These are phyloP conservation scores for Sebastes itinus DNA, from an alignment of 2,797 vertebrate genomes.

Conservation along the genomic window DNA sequence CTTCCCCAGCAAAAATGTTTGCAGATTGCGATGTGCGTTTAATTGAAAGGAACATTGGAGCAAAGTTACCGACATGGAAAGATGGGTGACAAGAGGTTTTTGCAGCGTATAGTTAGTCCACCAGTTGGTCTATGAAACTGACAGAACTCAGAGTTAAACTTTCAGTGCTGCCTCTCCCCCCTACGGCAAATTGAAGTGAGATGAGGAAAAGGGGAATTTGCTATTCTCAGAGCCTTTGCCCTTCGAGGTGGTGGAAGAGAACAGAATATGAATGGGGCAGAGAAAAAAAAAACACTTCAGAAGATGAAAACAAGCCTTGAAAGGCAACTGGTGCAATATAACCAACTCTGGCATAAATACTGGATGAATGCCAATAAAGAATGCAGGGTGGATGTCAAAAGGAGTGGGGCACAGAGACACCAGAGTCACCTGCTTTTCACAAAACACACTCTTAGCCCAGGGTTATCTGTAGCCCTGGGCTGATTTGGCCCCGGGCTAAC, in stretches of 20 bases:
- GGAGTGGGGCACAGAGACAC: conserved; percentile 36
- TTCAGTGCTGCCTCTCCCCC: conserved; percentile 41
- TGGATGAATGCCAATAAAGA: conserved; percentile 66
- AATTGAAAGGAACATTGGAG: conserved; percentile 57
- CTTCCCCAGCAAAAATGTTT: conserved; percentile 55
- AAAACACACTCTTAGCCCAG: conserved; percentile 46
- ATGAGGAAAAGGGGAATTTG: conserved; percentile 66
- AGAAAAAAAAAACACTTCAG: conserved; percentile 51
- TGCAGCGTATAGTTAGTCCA: conserved; percentile 25
- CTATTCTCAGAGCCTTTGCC: conserved; percentile 70
- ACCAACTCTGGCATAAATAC: conserved; percentile 69
- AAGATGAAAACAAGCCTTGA: conserved; percentile 72
- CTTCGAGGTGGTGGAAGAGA: conserved; percentile 62
- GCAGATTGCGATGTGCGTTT: conserved; percentile 51
- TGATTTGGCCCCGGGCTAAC: conserved; percentile 46
- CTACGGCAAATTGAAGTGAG: conserved; percentile 58
- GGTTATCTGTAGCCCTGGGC: conserved; percentile 67
- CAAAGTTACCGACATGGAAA: conserved; percentile 39
- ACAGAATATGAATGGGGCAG: conserved; percentile 66
- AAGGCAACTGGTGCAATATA: conserved; percentile 70
- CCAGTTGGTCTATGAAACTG: conserved; percentile 37
- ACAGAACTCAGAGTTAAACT: conserved; percentile 51
- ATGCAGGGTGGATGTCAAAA: conserved; percentile 66
- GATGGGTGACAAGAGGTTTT: conserved; percentile 25
- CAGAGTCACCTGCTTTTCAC: conserved; percentile 50